Base-by-base conservation (phyloP, 37 sponge, comb jelly and placozoan species). In the Eunapius fragilis region DNA sequence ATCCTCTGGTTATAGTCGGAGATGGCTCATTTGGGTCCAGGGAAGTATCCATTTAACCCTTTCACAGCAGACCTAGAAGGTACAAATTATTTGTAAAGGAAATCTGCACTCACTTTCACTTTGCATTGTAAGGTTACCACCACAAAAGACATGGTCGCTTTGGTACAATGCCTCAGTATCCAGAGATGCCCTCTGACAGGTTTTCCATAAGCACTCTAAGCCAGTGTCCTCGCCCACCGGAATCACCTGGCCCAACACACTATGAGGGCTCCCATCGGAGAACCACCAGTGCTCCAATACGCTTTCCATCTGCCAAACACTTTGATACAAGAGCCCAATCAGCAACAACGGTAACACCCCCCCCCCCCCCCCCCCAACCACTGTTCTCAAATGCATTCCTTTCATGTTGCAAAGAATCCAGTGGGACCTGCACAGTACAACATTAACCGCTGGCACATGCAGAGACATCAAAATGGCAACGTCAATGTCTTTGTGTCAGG, bases 191-290 rank as follows among this genome's bases (percentile, higher is more conserved):
- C n/a, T 87, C 95, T 69, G 97, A 98, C 75, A 79, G 99, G 72
- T 93, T 96, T 3, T 98, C 88, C 87, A 95, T 90, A 80, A 85
- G 85, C 71, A 95, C 99, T 1, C 87, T 98, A 72, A 92, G 93
- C 32, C 99, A 98, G 92, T 98, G 97, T 49, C 99, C 99, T 4
- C 80, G 97, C 10, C 78, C 33, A 58, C 27, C 86, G 94, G 73
- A 82, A 25, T 94, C 89, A 9, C 97, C 97, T 38, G 95, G 97
- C 33, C 97, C 97, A 38, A 84, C 88, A 17, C 74, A 88, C 23
- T 96, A 96, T 72, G 77, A 83, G 0, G 25, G 34, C 2, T 11
- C 2, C 13, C 35, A 58, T 23, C 41, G 31, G 26, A 81, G 82
- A 25, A 30, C 71, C 11, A 67, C 27, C 69, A 84, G 86, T 37